phyloP scores from a whole-genome alignment of 2,113 vertebrate species.

The Esox niger region DNA sequence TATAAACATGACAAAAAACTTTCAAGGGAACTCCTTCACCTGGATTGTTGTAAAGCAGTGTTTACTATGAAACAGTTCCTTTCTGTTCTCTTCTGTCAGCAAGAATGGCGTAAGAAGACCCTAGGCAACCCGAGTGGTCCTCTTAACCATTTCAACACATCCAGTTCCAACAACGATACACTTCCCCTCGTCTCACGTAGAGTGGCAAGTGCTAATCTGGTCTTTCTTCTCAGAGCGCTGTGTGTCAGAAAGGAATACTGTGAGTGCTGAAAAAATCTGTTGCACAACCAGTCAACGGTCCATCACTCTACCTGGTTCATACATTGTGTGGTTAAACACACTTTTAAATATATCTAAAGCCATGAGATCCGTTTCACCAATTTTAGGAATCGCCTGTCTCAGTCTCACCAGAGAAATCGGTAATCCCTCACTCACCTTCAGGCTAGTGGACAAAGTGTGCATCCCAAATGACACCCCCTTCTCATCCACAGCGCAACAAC shows the following conservation, averaged over 20 bases:
- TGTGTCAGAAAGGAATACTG: neutral
- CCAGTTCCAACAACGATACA: conserved; percentile 52
- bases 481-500: too few relatives aligned
- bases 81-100: conserved; percentile 59
- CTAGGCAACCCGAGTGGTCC: conserved; percentile 39
- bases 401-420: too few relatives aligned
- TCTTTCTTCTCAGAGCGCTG: neutral
- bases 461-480: too few relatives aligned
- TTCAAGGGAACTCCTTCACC: conserved; percentile 5
- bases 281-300: too few relatives aligned
- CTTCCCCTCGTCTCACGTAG: conserved; percentile 23
- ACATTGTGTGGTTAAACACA: neutral
- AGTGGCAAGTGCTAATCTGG: neutral
- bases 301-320: too few relatives aligned
- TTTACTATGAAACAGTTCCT: conserved; percentile 32
- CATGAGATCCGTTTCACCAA: too few relatives aligned
- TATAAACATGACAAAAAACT: neutral
- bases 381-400: too few relatives aligned
- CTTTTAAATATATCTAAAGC: neutral
- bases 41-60: conserved; percentile 21
- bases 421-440: too few relatives aligned
- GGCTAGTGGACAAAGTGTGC: too few relatives aligned
- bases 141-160: conserved; percentile 58
- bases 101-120: conserved; percentile 10
- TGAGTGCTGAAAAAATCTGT: neutral